Evolutionary conservation across 2,113 vertebrate genomes (phyloP).

Genomic region (Brachyistius frenatus): DNA sequence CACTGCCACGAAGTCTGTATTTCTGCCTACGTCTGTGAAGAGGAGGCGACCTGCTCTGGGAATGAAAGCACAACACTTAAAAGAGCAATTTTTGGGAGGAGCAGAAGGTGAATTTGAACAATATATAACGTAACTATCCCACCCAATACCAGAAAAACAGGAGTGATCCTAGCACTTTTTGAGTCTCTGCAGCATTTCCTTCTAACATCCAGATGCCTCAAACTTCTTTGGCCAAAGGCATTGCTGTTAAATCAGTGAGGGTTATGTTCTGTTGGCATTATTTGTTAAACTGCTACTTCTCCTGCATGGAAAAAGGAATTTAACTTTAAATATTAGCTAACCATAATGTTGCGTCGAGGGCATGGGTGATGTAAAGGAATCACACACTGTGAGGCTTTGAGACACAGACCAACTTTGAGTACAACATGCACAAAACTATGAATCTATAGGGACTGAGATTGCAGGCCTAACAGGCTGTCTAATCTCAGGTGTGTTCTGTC

Average conservation of each 20-base stretch:
- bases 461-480: background rate
- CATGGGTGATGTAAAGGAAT: background rate
- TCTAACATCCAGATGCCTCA: slow-evolving; percentile 5
- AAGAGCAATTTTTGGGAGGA: slow-evolving; percentile 40
- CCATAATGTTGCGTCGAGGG: background rate
- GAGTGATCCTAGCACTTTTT: slow-evolving; percentile 4
- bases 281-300: background rate
- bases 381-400: background rate
- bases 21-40: slow-evolving; percentile 23
- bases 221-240: slow-evolving; percentile 7
- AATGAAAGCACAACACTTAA: slow-evolving; percentile 39
- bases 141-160: background rate
- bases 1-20: slow-evolving; percentile 33
- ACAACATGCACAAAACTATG: background rate
- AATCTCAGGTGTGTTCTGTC: background rate
- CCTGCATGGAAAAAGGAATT: slow-evolving; percentile 1
- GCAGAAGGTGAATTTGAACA: slow-evolving; percentile 44
- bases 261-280: background rate
- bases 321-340: slow-evolving; percentile 17
- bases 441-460: background rate
- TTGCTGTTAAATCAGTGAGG: background rate
- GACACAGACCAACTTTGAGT: background rate
- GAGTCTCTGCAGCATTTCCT: background rate
- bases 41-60: slow-evolving; percentile 28
- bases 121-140: slow-evolving; percentile 28